These are phyloP conservation scores for Biston stratarius DNA, from an alignment of 2,888 invertebrate species.

Conservation along the genomic window DNA sequence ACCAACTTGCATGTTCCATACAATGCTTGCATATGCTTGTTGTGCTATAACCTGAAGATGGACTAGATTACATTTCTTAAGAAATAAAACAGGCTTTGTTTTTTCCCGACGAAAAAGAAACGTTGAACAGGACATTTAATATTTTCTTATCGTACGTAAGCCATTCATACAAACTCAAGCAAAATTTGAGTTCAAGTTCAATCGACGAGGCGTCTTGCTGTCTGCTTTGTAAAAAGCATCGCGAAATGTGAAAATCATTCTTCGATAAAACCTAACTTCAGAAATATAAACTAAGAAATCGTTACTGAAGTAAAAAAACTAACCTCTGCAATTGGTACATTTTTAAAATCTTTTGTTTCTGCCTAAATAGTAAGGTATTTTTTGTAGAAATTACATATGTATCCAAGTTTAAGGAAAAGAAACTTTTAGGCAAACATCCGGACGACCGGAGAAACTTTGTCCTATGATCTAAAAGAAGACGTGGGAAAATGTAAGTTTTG, in stretches of 20 bases:
- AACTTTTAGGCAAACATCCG: conserved; percentile 58
- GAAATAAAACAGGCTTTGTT: too few species aligned
- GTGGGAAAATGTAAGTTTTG: conserved; percentile 54
- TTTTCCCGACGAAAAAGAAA: too few species aligned
- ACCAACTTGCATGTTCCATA: too few species aligned
- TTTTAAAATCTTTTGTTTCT: conserved; percentile 9
- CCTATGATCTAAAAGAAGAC: conserved; percentile 45
- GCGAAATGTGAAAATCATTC: neutral
- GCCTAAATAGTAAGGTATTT: neutral
- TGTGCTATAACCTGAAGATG: too few species aligned
- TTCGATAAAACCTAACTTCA: too few species aligned
- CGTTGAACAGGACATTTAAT: too few species aligned
- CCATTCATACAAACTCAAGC: conserved; percentile 16
- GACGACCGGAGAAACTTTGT: conserved; percentile 48
- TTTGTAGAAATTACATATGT: conserved; percentile 13
- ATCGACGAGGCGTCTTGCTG: conserved; percentile 12
- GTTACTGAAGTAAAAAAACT: neutral
- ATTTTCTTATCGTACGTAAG: neutral
- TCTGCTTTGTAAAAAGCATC: conserved; percentile 6
- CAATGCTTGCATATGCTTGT: too few species aligned
- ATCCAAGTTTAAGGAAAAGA: conserved; percentile 45
- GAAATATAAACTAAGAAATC: neutral
- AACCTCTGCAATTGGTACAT: conserved; percentile 2
- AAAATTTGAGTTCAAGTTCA: conserved; percentile 14
- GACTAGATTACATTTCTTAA: too few species aligned